Evolutionary conservation across 2,797 vertebrate genomes (phyloP), one percentile per base, ranked within the genome.

Genomic region (Tokudaia muenninki): DNA sequence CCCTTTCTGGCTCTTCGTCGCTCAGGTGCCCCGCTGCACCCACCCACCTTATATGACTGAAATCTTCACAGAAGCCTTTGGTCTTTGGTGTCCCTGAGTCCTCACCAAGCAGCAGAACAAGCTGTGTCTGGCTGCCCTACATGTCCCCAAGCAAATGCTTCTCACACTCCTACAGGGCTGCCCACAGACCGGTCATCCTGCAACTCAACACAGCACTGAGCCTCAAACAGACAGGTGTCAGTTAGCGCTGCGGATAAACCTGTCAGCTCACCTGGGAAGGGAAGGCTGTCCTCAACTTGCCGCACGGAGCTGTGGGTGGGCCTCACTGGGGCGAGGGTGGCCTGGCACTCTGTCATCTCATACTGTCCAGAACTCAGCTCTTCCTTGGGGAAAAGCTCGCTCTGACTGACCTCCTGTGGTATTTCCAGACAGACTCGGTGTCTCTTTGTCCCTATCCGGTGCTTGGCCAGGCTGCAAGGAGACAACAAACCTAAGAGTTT

Each of bases 371-470:
- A 97, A 94, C 93, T 96, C 88, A 98, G 97, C 90, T 99, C 98
- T 88, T 99, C 99, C 97, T 99, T 99, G 61, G 99, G 99, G 95
- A 99, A 99, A 59, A 98, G 98, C 82, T 98, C 98, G 0, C 98
- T 98, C 97, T 99, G 98, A 97, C 98, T 99, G 95, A 99, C 99
- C 96, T 99, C 99, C 50, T 99, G 98, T 0, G 99, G 99, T 70
- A 99, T 98, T 97, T 99, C 99, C 79, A 99, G 98, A 98, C 99
- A 99, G 77, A 99, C 99, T 22, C 99, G 97, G 98, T 99, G 99
- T 96, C 99, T 99, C 98, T 99, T 99, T 50, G 99, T 99, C 97
- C 99, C 99, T 91, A 99, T 99, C 78, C 99, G 99, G 90, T 99
- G 99, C 92, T 99, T 99, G 50, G 99, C 98, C 84, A 99, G 97